Base-by-base conservation (phyloP, 2,888 invertebrate genomes). In the Mythimna ferrago region DNA sequence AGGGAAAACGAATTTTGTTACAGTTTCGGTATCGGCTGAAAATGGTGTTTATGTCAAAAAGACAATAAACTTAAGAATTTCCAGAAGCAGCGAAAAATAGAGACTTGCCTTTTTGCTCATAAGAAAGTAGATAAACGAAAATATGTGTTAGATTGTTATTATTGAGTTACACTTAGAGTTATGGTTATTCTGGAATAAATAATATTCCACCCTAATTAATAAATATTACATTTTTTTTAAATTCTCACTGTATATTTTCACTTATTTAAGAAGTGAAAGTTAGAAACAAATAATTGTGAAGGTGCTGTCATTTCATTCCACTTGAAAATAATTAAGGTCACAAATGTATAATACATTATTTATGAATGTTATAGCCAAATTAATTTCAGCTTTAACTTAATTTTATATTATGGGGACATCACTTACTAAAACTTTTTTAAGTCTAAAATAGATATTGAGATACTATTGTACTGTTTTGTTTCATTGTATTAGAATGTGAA, bases 201-300 rank as follows among this genome's bases (percentile, higher is more conserved):
- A 21, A 21, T 38, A 41, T 7, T 21, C 41, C 11, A 14, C 6
- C 41, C 44, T 16, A 41, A 41, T 32, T 26, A 2, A 44, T 21
- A 35, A 19, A 32, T 21, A 51, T 21, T 41, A 6, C 0, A 14
- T 32, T 66, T 56, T 56, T 19, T 41, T 38, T 51, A 51, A 2
- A 26, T 16, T 70, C 41, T 41, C 26, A 35, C 16, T 77, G 44
- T 51, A 67, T 32, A 66, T 51, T 44, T 77, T 32, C 4, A 57
- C 32, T 21, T 35, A 19, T 48, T 38, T 56, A 48, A n/a, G 56
- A n/a, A 10, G 58, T 53, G 71, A 78, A 71, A 78, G 78, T 53
- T n/a, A n/a, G 6, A 26, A 78, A n/a, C 10, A 73, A 53, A 44
- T 44, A 77, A 53, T 44, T 41, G 26, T 73, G n/a, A 58, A 58